These are phyloP conservation scores for Oligia strigilis DNA, from an alignment of 2,888 invertebrate species.

Conservation along the genomic window DNA sequence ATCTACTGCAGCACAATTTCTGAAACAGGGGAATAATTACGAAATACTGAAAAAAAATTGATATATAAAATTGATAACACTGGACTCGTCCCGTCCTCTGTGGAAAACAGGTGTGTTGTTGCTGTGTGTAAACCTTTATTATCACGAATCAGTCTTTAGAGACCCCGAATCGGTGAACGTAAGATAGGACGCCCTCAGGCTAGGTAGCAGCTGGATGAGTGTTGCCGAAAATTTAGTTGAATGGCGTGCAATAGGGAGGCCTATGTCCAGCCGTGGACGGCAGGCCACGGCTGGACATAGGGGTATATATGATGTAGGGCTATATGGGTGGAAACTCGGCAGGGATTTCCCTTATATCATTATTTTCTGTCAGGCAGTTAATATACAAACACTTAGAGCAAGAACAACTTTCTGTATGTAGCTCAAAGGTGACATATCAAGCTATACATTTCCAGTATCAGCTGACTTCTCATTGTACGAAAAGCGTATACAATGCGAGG, in stretches of 20 bases:
- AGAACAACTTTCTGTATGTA: neutral
- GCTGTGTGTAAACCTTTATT: neutral
- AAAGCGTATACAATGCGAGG: neutral
- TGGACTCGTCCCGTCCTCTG: neutral
- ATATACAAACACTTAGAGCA: neutral
- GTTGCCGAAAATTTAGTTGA: too few species aligned
- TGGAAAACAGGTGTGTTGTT: neutral
- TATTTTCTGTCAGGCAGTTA: neutral
- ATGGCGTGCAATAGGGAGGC: too few species aligned
- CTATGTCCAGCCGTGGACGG: too few species aligned
- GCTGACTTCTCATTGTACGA: neutral
- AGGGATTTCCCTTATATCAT: neutral
- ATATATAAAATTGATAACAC: too few species aligned
- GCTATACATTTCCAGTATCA: too few species aligned
- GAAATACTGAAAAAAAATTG: neutral
- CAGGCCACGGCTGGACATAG: too few species aligned
- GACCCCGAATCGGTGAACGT: too few species aligned
- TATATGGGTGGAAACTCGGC: neutral
- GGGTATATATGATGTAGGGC: too few species aligned
- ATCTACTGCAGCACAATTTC: neutral
- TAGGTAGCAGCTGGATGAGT: too few species aligned
- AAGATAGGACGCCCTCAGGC: too few species aligned
- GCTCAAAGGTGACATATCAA: too few species aligned
- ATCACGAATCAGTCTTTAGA: too few species aligned
- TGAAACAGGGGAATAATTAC: neutral